A percentile compares a stretch with the other conserved stretches of the same genome.
phyloP scores from a whole-genome alignment of 2,797 vertebrate species.

The Trachurus trachurus region DNA sequence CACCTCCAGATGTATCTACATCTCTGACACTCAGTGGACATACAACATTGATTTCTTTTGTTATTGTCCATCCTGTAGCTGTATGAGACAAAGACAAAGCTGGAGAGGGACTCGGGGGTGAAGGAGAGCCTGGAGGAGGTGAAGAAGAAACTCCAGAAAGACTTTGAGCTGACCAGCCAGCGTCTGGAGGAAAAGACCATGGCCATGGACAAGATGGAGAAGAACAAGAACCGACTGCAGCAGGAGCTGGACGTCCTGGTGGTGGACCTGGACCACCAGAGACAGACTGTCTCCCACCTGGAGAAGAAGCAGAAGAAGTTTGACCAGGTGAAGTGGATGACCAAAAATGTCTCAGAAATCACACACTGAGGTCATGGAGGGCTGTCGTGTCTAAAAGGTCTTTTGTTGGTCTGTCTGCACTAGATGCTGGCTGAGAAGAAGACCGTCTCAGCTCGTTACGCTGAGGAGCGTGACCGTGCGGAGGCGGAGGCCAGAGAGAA shows the following conservation, averaged over 20 bases:
- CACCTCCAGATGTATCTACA: background rate
- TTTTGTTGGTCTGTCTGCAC: background rate
- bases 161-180: constrained; percentile 90
- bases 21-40: background rate
- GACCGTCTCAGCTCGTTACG: constrained; percentile 93
- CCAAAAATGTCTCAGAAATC: background rate
- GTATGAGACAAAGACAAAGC: constrained; percentile 95
- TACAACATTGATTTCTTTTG: background rate
- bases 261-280: constrained; percentile 94
- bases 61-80: constrained; percentile 79
- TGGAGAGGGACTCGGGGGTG: constrained; percentile 94
- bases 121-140: constrained; percentile 94
- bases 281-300: constrained; percentile 94
- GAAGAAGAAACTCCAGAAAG: constrained; percentile 94
- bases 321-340: constrained; percentile 88
- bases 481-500: constrained; percentile 98
- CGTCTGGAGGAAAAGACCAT: constrained; percentile 93
- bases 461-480: constrained; percentile 95
- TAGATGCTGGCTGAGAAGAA: constrained; percentile 98
- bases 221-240: constrained; percentile 95
- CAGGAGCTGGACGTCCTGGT: constrained; percentile 95
- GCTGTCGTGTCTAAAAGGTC: background rate
- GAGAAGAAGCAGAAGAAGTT: constrained; percentile 99
- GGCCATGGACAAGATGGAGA: constrained; percentile 94
- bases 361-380: background rate